phyloP scores from a whole-genome alignment of 2,888 invertebrate genomes.

The Druceiella hillmani region DNA sequence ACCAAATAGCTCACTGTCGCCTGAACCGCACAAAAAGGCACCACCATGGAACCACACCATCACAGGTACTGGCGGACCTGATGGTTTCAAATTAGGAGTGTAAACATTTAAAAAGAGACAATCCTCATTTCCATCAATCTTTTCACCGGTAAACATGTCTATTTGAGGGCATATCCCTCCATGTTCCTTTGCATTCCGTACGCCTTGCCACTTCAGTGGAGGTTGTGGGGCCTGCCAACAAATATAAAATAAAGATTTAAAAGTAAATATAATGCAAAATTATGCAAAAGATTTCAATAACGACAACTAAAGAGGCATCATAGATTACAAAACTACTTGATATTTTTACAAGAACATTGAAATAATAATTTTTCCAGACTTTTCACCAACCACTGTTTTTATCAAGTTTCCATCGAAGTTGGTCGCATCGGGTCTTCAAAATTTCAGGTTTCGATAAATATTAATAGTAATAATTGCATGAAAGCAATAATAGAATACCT shows the following conservation, averaged over 20 bases:
- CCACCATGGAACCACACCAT: slow-evolving; percentile 36
- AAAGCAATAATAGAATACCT: too few species aligned
- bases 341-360: too few species aligned
- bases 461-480: too few species aligned
- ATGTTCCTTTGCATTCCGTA: slow-evolving; percentile 30
- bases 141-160: slow-evolving; percentile 26
- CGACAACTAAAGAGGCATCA: too few species aligned
- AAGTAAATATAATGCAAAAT: too few species aligned
- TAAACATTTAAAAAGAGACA: slow-evolving; percentile 34
- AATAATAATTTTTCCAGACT: too few species aligned
- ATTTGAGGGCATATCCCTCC: slow-evolving; percentile 30
- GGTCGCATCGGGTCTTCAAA: too few species aligned
- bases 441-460: too few species aligned
- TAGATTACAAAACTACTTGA: too few species aligned
- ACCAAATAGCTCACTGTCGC: slow-evolving; percentile 32
- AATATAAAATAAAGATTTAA: background rate
- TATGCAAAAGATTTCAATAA: too few species aligned
- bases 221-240: slow-evolving; percentile 30
- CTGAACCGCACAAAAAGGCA: slow-evolving; percentile 34
- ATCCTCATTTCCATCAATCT: slow-evolving; percentile 29
- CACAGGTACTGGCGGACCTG: slow-evolving; percentile 27
- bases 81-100: slow-evolving; percentile 27
- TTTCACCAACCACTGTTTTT: too few species aligned
- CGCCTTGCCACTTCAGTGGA: slow-evolving; percentile 31
- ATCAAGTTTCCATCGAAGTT: too few species aligned